Evolutionary conservation across 2,888 invertebrate species (phyloP).

Genomic region (Pandemis cinnamomeana): DNA sequence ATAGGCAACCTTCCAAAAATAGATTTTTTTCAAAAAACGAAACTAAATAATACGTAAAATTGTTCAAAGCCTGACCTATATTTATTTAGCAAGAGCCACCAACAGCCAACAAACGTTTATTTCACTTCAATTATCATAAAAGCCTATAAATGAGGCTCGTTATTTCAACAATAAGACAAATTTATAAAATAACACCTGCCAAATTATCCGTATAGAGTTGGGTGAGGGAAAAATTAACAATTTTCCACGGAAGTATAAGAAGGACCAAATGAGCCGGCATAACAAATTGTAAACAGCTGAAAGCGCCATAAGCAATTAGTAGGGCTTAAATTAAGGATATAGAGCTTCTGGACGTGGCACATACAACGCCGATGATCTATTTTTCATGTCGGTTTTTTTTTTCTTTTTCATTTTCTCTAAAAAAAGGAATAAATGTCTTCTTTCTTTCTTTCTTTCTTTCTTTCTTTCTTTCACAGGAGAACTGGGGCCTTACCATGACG

Average conservation of each 20-base stretch:
- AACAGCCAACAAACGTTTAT: neutral
- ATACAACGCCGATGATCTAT: neutral
- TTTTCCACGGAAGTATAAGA: slow-evolving; percentile 27
- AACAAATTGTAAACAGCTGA: slow-evolving; percentile 53
- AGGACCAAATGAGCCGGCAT: slow-evolving; percentile 49
- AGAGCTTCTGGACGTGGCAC: slow-evolving; percentile 24
- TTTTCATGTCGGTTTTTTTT: no score
- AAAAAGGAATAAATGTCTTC: no score
- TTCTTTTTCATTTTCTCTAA: no score
- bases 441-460: no score
- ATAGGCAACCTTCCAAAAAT: no score
- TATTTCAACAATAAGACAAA: slow-evolving; percentile 21
- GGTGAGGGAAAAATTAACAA: slow-evolving; percentile 22
- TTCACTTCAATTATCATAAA: slow-evolving; percentile 25
- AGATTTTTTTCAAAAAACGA: no score
- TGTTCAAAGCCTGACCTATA: no score
- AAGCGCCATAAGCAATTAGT: slow-evolving; percentile 55
- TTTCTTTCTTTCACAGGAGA: no score
- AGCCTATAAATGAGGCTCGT: slow-evolving; percentile 1
- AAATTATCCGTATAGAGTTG: slow-evolving; percentile 8
- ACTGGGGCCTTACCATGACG: no score
- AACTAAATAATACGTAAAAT: no score
- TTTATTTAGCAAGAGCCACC: neutral
- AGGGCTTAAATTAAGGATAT: slow-evolving; percentile 43
- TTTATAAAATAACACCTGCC: slow-evolving; percentile 22